A percentile compares a stretch with the other conserved stretches of the same genome.
These are phyloP conservation scores for Oxyscelio sp. DNA, from an alignment of 2,888 invertebrate species.

Conservation along the genomic window DNA sequence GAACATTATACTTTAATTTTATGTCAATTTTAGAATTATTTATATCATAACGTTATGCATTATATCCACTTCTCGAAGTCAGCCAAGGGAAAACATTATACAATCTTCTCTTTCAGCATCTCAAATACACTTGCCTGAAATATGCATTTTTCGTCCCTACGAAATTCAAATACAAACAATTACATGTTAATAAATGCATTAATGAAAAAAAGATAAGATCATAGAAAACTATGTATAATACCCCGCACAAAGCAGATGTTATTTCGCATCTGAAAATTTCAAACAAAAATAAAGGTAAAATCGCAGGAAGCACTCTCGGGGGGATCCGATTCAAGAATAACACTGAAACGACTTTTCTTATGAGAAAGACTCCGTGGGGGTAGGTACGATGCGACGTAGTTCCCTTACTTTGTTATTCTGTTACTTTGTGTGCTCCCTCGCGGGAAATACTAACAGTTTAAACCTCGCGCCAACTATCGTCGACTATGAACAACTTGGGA, in stretches of 20 bases:
- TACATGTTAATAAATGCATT: background rate
- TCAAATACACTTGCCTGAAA: too few species aligned
- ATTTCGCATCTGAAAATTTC: slow-evolving; percentile 65
- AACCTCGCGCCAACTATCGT: slow-evolving; percentile 73
- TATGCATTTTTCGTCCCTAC: too few species aligned
- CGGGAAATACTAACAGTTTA: slow-evolving; percentile 77
- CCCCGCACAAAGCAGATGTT: slow-evolving; percentile 43
- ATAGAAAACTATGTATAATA: slow-evolving; percentile 43
- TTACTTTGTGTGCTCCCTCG: slow-evolving; percentile 73
- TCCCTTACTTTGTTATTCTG: slow-evolving; percentile 68
- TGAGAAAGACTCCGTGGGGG: slow-evolving; percentile 55
- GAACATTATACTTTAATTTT: too few species aligned
- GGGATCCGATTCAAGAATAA: slow-evolving; percentile 73
- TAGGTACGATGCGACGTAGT: slow-evolving; percentile 50
- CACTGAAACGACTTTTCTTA: slow-evolving; percentile 74
- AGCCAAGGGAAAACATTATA: too few species aligned
- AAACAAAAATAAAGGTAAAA: slow-evolving; percentile 66
- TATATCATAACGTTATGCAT: too few species aligned
- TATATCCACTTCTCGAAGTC: too few species aligned
- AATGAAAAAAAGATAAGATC: slow-evolving; percentile 48
- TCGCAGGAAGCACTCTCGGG: slow-evolving; percentile 68
- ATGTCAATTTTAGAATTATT: too few species aligned
- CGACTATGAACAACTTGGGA: slow-evolving; percentile 70
- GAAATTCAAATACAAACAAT: too few species aligned
- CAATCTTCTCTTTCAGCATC: too few species aligned